Conservation (phyloP, 2,888 invertebrate genomes). For the Cheilosia scutellata region DNA sequence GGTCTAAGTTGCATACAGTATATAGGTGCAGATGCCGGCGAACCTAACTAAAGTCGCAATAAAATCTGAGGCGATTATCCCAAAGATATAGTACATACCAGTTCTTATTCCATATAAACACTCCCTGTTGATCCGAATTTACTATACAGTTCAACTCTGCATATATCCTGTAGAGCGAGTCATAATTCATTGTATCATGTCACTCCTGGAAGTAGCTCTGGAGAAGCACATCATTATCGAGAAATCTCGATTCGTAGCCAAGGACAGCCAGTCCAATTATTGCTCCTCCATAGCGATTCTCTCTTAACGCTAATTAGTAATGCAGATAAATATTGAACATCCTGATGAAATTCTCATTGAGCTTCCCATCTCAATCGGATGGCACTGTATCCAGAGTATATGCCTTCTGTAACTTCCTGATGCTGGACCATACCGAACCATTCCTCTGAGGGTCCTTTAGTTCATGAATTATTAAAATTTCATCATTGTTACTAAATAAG, state of each 20-base stretch:
- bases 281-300: not conserved
- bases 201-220: no score
- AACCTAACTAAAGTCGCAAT: no score
- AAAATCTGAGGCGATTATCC: no score
- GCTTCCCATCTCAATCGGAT: conserved; percentile 1
- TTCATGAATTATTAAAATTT: conserved; percentile 59
- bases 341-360: conserved; percentile 30
- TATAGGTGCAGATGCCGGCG: no score
- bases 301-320: not conserved
- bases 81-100: no score
- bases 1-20: no score
- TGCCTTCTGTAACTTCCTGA: conserved; percentile 3
- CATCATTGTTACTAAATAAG: conserved; percentile 57
- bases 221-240: no score
- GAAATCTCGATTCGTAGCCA: not conserved
- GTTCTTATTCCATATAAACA: no score
- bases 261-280: not conserved
- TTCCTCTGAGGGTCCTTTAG: conserved; percentile 25
- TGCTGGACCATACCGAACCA: conserved; percentile 16
- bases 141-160: no score
- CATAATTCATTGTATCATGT: no score
- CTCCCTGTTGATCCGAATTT: no score
- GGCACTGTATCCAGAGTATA: not conserved
- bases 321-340: conserved; percentile 40
- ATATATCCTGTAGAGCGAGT: no score